These are phyloP conservation scores for Epirrita christyi DNA, from an alignment of 2,888 invertebrate species.

Conservation along the genomic window DNA sequence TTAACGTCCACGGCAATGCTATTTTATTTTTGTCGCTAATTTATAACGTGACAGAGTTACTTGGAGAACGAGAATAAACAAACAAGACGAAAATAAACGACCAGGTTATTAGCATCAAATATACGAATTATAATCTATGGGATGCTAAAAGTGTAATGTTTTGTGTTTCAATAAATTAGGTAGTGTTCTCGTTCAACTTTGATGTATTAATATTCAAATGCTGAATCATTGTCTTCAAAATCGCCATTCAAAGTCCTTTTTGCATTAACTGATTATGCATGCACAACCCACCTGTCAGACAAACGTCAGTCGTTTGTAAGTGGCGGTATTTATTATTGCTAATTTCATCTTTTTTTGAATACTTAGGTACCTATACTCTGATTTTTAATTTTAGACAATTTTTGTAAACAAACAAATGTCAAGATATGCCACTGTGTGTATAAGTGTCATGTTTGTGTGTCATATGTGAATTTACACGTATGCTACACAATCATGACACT, in stretches of 20 bases:
- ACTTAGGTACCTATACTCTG: too few relatives aligned
- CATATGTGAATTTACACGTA: too few relatives aligned
- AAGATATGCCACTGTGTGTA: too few relatives aligned
- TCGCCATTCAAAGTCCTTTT: slow-evolving; percentile 28
- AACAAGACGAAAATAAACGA: slow-evolving; percentile 47
- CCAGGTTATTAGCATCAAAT: slow-evolving; percentile 43
- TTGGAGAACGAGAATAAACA: slow-evolving; percentile 44
- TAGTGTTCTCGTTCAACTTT: slow-evolving; percentile 9
- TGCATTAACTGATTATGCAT: slow-evolving; percentile 29
- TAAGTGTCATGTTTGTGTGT: too few relatives aligned
- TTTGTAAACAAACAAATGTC: too few relatives aligned
- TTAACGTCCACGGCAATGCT: slow-evolving; percentile 51
- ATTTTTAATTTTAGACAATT: too few relatives aligned
- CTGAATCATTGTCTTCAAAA: slow-evolving; percentile 26
- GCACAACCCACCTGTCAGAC: slow-evolving; percentile 35
- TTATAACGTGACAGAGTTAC: slow-evolving; percentile 58
- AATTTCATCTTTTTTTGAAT: slow-evolving; percentile 39
- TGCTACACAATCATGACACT: too few relatives aligned
- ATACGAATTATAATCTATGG: slow-evolving; percentile 36
- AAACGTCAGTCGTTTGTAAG: slow-evolving; percentile 29
- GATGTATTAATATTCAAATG: slow-evolving; percentile 30
- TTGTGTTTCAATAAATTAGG: slow-evolving; percentile 17
- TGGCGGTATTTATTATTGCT: slow-evolving; percentile 28
- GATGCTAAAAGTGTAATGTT: too few relatives aligned
- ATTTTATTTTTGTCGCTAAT: slow-evolving; percentile 72